These are phyloP conservation scores for Sinocyclocheilus anophthalmus DNA, from an alignment of 2,113 vertebrate genomes.

Conservation along the genomic window DNA sequence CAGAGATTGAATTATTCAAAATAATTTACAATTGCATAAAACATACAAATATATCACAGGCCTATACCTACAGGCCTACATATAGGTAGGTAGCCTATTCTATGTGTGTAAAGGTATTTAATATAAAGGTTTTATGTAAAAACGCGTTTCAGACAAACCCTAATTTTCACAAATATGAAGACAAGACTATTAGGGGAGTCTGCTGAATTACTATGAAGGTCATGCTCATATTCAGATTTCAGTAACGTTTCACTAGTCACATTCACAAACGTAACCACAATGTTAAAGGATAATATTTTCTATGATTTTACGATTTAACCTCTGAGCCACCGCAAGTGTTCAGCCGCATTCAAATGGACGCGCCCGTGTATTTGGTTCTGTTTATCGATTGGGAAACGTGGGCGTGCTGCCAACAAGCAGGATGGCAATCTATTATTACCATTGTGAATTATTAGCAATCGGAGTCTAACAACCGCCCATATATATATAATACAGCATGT, in stretches of 20 bases:
- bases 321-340: constrained; percentile 36
- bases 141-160: neutral
- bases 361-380: constrained; percentile 41
- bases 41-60: neutral
- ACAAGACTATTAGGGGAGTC: constrained; percentile 6
- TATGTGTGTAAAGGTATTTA: neutral
- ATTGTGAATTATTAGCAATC: constrained; percentile 43
- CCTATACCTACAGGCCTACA: neutral
- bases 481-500: constrained; percentile 4
- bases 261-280: constrained; percentile 12
- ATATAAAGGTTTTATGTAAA: neutral
- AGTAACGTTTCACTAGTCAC: constrained; percentile 31
- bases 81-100: neutral
- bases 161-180: constrained; percentile 16
- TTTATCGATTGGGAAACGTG: constrained; percentile 40
- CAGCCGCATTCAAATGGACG: constrained; percentile 41
- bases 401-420: constrained; percentile 36
- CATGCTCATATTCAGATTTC: constrained; percentile 17
- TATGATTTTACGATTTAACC: constrained; percentile 46
- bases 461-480: constrained; percentile 1
- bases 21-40: neutral
- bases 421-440: constrained; percentile 42
- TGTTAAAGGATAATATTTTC: constrained; percentile 39
- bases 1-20: neutral
- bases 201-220: constrained; percentile 26